Evolutionary conservation across 2,888 invertebrate genomes (phyloP).

Genomic region (Euzetes globulus): DNA sequence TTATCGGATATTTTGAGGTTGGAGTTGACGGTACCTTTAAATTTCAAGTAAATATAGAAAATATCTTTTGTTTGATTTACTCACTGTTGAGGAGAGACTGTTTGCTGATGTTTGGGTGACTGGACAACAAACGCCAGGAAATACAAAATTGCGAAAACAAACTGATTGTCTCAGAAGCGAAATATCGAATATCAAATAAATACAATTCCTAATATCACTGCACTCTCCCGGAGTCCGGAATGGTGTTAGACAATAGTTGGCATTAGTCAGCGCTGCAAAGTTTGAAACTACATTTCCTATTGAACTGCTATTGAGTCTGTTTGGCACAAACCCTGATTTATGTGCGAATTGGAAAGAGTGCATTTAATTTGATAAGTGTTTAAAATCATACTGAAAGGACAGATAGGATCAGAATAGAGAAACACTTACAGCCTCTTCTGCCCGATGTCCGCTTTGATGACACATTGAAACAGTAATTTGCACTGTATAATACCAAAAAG

Average conservation of each 20-base stretch:
- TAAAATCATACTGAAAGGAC: background rate
- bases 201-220: conserved; percentile 77
- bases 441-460: background rate
- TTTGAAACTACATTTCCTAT: conserved; percentile 23
- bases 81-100: background rate
- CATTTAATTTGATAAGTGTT: background rate
- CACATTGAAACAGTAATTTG: background rate
- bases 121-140: conserved; percentile 87
- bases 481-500: background rate
- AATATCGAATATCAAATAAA: conserved; percentile 48
- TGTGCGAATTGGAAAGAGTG: background rate
- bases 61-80: background rate
- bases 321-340: conserved; percentile 27
- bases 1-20: background rate
- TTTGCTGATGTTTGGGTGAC: conserved; percentile 21
- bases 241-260: conserved; percentile 63
- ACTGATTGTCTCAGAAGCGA: conserved; percentile 73
- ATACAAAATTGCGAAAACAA: conserved; percentile 82
- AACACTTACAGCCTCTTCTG: background rate
- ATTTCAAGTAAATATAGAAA: background rate
- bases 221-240: conserved; percentile 71
- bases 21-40: background rate
- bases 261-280: background rate
- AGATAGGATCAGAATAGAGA: background rate
- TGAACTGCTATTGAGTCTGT: conserved; percentile 19